A percentile compares a stretch with the other conserved stretches of the same genome.
phyloP scores from a whole-genome alignment of 2,888 invertebrate genomes.

The Macrosoma leucophasiata region DNA sequence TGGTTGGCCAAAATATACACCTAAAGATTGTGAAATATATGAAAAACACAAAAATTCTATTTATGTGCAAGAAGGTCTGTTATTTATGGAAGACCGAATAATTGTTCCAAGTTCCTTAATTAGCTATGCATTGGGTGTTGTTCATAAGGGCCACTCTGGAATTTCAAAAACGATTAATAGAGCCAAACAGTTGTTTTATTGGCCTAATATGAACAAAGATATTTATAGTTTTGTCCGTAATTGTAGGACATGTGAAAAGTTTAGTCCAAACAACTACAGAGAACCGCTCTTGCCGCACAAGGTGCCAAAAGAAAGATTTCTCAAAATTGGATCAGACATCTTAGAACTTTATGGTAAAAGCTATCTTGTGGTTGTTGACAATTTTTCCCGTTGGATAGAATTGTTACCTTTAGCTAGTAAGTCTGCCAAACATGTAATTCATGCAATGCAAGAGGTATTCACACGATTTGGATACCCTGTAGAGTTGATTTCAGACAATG shows the following conservation, averaged over 20 bases:
- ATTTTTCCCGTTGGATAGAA: no score
- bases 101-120: constrained; percentile 8
- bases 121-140: constrained; percentile 8
- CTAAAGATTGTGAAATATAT: constrained; percentile 6
- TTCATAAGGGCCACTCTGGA: constrained; percentile 13
- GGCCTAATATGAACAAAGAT: no score
- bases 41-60: constrained; percentile 11
- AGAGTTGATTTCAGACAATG: no score
- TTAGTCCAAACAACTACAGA: constrained; percentile 6
- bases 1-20: constrained; percentile 15
- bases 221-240: constrained; percentile 5
- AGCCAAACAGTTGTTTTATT: no score
- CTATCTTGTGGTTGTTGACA: no score
- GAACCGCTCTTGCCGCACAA: constrained; percentile 12
- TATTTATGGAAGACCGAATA: constrained; percentile 10
- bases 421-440: no score
- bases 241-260: constrained; percentile 18
- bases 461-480: no score
- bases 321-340: constrained; percentile 11
- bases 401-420: no score
- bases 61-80: constrained; percentile 11
- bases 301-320: constrained; percentile 12
- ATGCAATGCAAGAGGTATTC: no score
- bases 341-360: constrained; percentile 5
- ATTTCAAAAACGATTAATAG: constrained; percentile 6